Conservation (phyloP, 2,888 invertebrate species). For the Metellina segmentata region DNA sequence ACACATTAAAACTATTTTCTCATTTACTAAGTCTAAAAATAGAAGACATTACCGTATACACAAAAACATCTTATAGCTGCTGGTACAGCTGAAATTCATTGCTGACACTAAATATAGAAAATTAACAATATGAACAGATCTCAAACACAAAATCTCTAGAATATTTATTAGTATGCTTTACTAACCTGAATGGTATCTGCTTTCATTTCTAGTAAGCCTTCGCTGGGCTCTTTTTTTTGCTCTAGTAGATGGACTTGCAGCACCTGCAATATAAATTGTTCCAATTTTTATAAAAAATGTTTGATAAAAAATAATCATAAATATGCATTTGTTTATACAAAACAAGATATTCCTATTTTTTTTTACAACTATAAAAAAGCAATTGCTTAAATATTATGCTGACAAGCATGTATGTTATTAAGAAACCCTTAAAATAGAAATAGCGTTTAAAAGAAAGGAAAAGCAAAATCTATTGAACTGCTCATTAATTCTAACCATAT, state of each 20-base stretch:
- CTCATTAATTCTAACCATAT: no score
- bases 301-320: no score
- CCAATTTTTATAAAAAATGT: no score
- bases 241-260: constrained; percentile 82
- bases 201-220: constrained; percentile 95
- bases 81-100: neutral
- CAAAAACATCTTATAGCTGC: neutral
- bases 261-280: constrained; percentile 77
- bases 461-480: no score
- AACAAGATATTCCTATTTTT: no score
- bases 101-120: neutral
- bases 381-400: no score
- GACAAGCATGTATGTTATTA: no score
- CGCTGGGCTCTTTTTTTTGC: constrained; percentile 89
- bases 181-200: constrained; percentile 97
- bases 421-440: no score
- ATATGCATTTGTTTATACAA: no score
- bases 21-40: no score
- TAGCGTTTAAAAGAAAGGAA: no score
- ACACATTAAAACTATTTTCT: neutral
- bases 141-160: neutral
- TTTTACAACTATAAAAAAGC: no score
- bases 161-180: constrained; percentile 78
- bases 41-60: neutral
- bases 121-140: neutral